phyloP scores from a whole-genome alignment of 2,113 vertebrate genomes.

The Poecile atricapillus region DNA sequence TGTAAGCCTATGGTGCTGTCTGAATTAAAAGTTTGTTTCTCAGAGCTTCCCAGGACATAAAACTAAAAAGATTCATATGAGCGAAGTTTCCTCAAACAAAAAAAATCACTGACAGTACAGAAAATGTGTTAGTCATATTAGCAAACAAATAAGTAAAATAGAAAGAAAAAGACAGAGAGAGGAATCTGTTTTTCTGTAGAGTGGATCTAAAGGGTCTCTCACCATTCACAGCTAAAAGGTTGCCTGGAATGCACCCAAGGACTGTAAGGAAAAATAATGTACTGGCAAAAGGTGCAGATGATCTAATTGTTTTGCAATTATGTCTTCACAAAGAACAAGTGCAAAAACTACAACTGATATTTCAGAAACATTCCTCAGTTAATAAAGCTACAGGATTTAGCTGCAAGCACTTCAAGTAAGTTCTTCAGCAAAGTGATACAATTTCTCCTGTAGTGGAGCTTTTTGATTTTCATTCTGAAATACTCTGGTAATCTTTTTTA shows the following conservation, averaged over 20 bases:
- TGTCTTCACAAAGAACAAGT: neutral
- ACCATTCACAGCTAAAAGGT: neutral
- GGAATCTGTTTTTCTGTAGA: neutral
- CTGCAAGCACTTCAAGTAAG: neutral
- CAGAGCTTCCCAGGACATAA: neutral
- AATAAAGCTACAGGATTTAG: neutral
- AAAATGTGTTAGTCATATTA: fast-evolving
- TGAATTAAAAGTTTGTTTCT: neutral
- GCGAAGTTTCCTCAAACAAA: neutral
- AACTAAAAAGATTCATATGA: neutral
- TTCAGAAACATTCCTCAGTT: neutral
- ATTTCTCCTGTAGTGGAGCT: neutral
- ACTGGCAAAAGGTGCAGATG: neutral
- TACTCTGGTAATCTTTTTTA: conserved; percentile 28
- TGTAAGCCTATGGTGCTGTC: neutral
- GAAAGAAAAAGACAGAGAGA: neutral
- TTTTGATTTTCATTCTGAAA: neutral
- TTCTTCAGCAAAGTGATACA: neutral
- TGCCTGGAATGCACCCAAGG: neutral
- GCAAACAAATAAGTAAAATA: neutral
- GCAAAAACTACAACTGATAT: neutral
- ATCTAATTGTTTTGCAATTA: conserved; percentile 6
- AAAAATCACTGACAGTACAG: neutral
- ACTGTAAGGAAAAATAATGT: neutral
- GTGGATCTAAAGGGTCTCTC: neutral